phyloP scores from a whole-genome alignment of 2,797 vertebrate genomes.

The Ptychadena robeensis region DNA sequence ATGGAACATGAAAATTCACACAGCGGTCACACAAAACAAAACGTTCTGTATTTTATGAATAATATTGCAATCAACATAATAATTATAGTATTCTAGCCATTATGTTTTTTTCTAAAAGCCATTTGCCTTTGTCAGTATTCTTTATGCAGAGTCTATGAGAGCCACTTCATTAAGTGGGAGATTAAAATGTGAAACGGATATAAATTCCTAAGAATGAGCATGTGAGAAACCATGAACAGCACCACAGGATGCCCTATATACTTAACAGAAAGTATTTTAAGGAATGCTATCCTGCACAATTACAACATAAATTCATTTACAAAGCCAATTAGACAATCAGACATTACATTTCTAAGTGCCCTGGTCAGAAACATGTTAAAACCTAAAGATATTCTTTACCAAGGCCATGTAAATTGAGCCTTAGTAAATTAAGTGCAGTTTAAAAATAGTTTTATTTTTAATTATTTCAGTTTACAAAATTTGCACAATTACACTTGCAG shows the following conservation, averaged over 20 bases:
- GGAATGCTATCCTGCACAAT: not conserved
- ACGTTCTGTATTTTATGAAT: no score
- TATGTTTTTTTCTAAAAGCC: not conserved
- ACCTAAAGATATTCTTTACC: no score
- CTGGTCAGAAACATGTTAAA: not conserved
- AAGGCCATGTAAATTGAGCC: no score
- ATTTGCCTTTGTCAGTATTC: no score
- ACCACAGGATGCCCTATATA: constrained; percentile 25
- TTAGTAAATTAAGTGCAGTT: no score
- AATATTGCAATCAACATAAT: no score
- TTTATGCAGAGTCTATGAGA: no score
- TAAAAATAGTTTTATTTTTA: no score
- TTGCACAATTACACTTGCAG: no score
- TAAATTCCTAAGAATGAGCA: constrained; percentile 48
- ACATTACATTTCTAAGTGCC: not conserved
- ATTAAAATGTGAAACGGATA: constrained; percentile 56
- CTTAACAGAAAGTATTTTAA: constrained; percentile 1
- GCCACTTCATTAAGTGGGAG: not conserved
- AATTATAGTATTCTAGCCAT: not conserved
- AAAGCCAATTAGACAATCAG: not conserved
- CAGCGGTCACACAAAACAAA: no score
- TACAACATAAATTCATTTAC: not conserved
- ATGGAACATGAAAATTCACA: no score
- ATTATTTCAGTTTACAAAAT: no score
- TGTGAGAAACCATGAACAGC: constrained; percentile 44